Evolutionary conservation across 2,888 invertebrate species (phyloP), one percentile per base, ranked within the genome.

Genomic region (Scelioninae gen. 1): DNA sequence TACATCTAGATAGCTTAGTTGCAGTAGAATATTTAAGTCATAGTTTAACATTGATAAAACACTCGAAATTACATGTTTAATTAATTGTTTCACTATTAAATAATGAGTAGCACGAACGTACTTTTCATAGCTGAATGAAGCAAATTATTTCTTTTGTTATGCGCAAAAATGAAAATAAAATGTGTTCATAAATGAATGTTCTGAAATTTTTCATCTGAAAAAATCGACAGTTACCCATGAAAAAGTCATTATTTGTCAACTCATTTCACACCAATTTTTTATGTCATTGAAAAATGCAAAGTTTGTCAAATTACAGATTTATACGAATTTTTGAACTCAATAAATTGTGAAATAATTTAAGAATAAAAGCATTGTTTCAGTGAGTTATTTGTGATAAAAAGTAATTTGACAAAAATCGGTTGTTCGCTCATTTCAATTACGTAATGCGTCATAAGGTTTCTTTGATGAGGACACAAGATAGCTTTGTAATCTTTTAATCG

Each of bases 401-500:
- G 23, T 23, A 51, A 29, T 51, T 11, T 13, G 11, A 34, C n/a
- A 31, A 43, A 29, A 43, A 40, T 55, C 15, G 34, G 0, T 34
- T 34, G 16, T 55, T 34, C 4, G 2, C 8, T 29, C 13, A 16
- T 34, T 34, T 55, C 32, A 65, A 23, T 58, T 53, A 38, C 23
- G n/a, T 65, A 58, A 56, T 10, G 23, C 8, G 11, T 66, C 31
- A 31, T 75, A 75, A 10, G 63, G 83, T 60, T 82, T 51, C 69
- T 32, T 60, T 63, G 49, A 63, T 63, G 69, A 72, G 40, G 66
- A 66, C 72, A 72, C 43, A 51, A 63, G 60, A 16, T 45, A 10
- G 29, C 11, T 4, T n/a, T 58, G 31, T 40, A 23, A 45, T 55
- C 75, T 58, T 10, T 43, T 32, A 32, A 66, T 76, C 45, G 55